phyloP scores from a whole-genome alignment of 2,113 vertebrate genomes.

The Asarcornis scutulata region DNA sequence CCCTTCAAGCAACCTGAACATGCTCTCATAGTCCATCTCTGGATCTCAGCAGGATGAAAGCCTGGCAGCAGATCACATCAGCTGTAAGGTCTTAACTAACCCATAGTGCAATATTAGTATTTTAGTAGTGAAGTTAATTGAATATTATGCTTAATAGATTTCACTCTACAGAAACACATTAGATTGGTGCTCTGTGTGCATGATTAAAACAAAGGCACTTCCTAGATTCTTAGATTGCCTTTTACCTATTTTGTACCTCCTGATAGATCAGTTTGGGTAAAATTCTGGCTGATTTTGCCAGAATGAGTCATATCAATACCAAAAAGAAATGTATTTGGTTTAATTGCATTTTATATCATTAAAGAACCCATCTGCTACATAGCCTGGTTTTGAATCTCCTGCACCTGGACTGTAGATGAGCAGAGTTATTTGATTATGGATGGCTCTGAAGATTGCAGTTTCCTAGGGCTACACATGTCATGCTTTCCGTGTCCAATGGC shows the following conservation, averaged over 20 bases:
- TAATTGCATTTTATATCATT: background rate
- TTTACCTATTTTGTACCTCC: background rate
- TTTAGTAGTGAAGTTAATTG: background rate
- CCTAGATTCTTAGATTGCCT: background rate
- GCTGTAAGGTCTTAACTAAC: background rate
- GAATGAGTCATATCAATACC: background rate
- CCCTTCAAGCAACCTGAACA: background rate
- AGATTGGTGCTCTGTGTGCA: background rate
- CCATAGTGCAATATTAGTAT: background rate
- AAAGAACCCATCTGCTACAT: background rate
- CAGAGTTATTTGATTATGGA: background rate
- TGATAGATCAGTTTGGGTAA: background rate
- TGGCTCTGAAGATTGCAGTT: background rate
- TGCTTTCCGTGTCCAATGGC: background rate
- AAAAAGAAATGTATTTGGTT: background rate
- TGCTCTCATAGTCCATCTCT: accelerated
- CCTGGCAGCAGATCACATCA: background rate
- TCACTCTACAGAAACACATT: background rate
- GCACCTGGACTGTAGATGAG: background rate
- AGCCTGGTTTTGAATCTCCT: background rate
- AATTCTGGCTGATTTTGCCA: background rate
- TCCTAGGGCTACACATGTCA: background rate
- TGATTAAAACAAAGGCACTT: background rate
- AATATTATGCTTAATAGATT: background rate
- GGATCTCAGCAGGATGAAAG: background rate